Evolutionary conservation across 2,797 vertebrate species (phyloP), one percentile per base, ranked within the genome.

Genomic region (Anguilla obscura): DNA sequence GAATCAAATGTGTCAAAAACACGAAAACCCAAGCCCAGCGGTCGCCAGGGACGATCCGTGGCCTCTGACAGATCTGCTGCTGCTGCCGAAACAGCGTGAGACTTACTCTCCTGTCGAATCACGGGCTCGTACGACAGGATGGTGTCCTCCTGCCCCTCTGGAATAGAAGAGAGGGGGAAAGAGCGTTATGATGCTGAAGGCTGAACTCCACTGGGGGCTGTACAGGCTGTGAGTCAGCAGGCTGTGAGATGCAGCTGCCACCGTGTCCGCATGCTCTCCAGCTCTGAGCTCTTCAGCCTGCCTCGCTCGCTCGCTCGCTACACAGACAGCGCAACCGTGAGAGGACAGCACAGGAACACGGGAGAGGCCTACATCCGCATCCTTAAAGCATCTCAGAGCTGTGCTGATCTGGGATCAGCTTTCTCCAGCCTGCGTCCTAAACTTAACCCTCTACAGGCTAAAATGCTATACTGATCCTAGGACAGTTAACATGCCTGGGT

Each of bases 91-190:
- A 33, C 14, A 45, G 18, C 36, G 40, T 16, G 86, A 50, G 1
- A 97, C 99, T 98, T 95, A 99, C 99, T 99, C 96, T 99, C 99
- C 95, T 99, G 98, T 92, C 98, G 97, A 0, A 97, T 99, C 91
- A 99, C 99, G 1, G 98, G 98, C 93, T 99, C 99, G 0, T 99
- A 99, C 0, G 98, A 99, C 91, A 99, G 96, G 94, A 99, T 99
- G 7, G 98, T 95, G 93, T 99, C 98, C 93, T 99, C 99, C 93
- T 99, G 99, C 88, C 98, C 99, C 96, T 99, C 99, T 99, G 96
- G 71, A 95, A 95, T 9, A 93, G n/a, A 69, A 93, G 90, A 80
- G 40, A 63, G 63, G 86, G 88, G 54, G 27, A 85, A 40, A 45
- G 76, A 4, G 33, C 21, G 18, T 45, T 21, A 45, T 45, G 7